Evolutionary conservation across 2,797 vertebrate genomes (phyloP).

Genomic region (Tolypeutes matacus): DNA sequence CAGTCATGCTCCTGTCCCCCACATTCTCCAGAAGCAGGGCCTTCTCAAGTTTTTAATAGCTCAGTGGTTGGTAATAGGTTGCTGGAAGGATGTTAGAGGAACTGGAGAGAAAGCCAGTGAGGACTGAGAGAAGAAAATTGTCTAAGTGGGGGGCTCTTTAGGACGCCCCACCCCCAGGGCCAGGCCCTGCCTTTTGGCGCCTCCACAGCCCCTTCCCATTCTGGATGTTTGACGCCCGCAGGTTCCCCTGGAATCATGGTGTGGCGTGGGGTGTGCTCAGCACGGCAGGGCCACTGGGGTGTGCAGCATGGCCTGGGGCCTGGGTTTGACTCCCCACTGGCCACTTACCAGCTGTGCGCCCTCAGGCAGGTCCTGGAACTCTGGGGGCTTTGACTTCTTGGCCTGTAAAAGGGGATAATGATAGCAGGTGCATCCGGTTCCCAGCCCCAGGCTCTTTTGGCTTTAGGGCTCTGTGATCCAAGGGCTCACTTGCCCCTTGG

Average conservation of each 20-base stretch:
- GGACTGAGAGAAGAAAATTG: neutral
- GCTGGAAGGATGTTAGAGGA: neutral
- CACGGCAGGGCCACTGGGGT: rapidly evolving
- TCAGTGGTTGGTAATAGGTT: neutral
- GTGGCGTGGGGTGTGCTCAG: neutral
- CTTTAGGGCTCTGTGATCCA: neutral
- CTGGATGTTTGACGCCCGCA: neutral
- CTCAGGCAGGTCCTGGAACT: neutral
- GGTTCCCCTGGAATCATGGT: neutral
- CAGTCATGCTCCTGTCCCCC: too few species aligned
- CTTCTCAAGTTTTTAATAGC: neutral
- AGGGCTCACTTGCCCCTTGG: neutral
- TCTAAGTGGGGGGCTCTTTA: neutral
- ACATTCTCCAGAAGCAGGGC: neutral
- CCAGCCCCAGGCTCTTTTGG: neutral
- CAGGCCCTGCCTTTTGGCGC: neutral
- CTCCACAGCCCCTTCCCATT: neutral
- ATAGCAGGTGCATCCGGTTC: neutral
- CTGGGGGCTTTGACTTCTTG: neutral
- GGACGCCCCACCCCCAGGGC: neutral
- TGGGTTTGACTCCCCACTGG: too few species aligned
- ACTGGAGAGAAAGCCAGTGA: neutral
- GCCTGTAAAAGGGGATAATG: neutral
- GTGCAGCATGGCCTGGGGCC: neutral
- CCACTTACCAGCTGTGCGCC: neutral